phyloP scores from a whole-genome alignment of 2,797 vertebrate species.

The Aulostomus chinensis region DNA sequence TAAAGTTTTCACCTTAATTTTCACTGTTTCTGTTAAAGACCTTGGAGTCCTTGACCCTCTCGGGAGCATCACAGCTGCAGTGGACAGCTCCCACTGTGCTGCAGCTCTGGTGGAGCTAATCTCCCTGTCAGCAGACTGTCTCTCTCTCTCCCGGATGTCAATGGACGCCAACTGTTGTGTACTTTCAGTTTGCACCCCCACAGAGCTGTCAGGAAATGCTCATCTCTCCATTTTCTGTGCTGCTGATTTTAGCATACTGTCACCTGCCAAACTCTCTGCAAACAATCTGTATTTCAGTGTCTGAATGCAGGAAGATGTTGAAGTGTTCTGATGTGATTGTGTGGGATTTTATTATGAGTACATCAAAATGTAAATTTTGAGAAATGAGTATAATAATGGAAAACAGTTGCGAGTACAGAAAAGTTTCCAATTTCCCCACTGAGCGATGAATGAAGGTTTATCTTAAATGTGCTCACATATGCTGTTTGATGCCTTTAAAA shows the following conservation, averaged over 20 bases:
- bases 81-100: constrained; percentile 62
- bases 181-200: constrained; percentile 48
- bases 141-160: constrained; percentile 65
- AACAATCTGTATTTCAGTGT: background rate
- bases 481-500: too few relatives aligned
- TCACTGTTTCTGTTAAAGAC: constrained; percentile 28
- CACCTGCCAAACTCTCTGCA: constrained; percentile 12
- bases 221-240: constrained; percentile 30
- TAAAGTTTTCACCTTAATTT: background rate
- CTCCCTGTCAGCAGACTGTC: constrained; percentile 70
- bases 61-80: constrained; percentile 50
- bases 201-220: constrained; percentile 57
- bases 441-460: too few relatives aligned
- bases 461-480: too few relatives aligned
- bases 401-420: too few relatives aligned
- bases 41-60: constrained; percentile 45
- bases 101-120: constrained; percentile 70
- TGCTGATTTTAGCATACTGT: constrained; percentile 34
- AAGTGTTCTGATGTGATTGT: too few relatives aligned
- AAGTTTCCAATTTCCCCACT: too few relatives aligned
- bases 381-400: too few relatives aligned
- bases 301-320: too few relatives aligned
- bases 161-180: constrained; percentile 62
- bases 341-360: too few relatives aligned
- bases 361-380: too few relatives aligned